A percentile compares a stretch with the other conserved stretches of the same genome.
phyloP scores from a whole-genome alignment of 1,140 invertebrate genomes.

The Zaprionus gabonicus region DNA sequence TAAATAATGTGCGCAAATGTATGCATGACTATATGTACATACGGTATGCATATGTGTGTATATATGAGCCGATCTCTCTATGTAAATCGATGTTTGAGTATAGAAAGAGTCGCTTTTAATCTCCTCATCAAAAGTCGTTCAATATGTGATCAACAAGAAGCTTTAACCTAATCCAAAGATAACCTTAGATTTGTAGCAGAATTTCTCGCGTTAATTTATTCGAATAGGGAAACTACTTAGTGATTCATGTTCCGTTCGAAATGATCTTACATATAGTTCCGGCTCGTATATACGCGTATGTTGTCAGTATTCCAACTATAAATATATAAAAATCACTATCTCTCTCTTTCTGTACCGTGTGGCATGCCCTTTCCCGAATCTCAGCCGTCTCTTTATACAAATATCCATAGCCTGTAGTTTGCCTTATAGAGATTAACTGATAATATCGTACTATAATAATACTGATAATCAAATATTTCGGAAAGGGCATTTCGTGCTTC shows the following conservation, averaged over 20 bases:
- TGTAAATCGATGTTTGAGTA: not conserved
- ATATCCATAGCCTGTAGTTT: slow-evolving; percentile 37
- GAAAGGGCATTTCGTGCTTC: slow-evolving; percentile 61
- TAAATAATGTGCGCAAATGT: slow-evolving; percentile 48
- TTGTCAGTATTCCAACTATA: slow-evolving; percentile 7
- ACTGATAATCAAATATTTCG: slow-evolving; percentile 34
- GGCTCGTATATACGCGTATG: slow-evolving; percentile 19
- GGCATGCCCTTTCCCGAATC: slow-evolving; percentile 45
- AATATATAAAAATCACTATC: slow-evolving; percentile 13
- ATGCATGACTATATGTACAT: slow-evolving; percentile 10
- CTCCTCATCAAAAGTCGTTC: not conserved
- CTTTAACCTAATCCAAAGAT: not conserved
- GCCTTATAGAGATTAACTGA: slow-evolving; percentile 48
- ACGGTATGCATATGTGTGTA: slow-evolving; percentile 11
- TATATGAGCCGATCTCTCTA: slow-evolving; percentile 12
- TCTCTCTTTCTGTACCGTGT: slow-evolving; percentile 27
- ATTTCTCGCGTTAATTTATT: not conserved
- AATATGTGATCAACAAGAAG: not conserved
- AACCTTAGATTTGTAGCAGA: too few relatives aligned
- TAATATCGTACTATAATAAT: slow-evolving; percentile 28
- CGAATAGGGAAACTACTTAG: not conserved
- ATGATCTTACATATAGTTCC: not conserved
- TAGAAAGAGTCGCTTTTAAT: not conserved
- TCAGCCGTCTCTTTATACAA: slow-evolving; percentile 29
- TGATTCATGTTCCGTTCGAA: not conserved